Conservation (phyloP, 2,113 vertebrate genomes). For the Dunckerocampus dactyliophorus region DNA sequence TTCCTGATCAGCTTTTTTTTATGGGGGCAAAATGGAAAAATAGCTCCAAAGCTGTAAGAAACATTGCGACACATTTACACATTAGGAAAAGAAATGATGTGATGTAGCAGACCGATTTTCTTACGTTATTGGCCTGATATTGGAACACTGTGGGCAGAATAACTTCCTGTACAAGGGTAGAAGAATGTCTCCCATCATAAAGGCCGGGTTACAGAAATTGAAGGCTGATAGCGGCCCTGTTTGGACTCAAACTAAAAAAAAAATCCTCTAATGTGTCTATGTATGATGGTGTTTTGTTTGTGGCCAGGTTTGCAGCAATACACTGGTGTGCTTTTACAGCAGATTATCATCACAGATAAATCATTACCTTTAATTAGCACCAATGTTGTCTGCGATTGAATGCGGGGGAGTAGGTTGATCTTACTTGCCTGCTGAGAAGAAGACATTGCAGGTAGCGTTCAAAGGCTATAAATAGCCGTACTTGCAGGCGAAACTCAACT, state of each 20-base stretch:
- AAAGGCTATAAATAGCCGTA: not conserved
- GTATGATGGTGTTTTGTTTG: not conserved
- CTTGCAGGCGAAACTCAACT: not conserved
- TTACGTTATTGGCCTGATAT: constrained; percentile 16
- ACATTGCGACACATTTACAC: not conserved
- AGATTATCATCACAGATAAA: too few species aligned
- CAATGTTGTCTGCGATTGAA: too few species aligned
- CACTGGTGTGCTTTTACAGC: not conserved
- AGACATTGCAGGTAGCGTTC: too few species aligned
- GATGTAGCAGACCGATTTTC: constrained; percentile 7
- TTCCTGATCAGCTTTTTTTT: constrained; percentile 36
- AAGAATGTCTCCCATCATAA: not conserved
- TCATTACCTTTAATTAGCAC: too few species aligned
- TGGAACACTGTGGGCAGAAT: not conserved
- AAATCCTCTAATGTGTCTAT: too few species aligned
- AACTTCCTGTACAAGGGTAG: not conserved
- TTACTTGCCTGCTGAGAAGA: too few species aligned
- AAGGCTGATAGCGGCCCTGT: too few species aligned
- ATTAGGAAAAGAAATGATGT: not conserved
- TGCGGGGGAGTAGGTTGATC: too few species aligned
- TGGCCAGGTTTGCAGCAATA: not conserved
- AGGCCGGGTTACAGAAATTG: too few species aligned
- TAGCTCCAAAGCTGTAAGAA: not conserved
- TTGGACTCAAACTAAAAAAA: too few species aligned
- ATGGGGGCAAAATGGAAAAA: not conserved